Evolutionary conservation across 2,113 vertebrate species (phyloP), one percentile per base, ranked within the genome.

Genomic region (Pelvicachromis taeniatus): DNA sequence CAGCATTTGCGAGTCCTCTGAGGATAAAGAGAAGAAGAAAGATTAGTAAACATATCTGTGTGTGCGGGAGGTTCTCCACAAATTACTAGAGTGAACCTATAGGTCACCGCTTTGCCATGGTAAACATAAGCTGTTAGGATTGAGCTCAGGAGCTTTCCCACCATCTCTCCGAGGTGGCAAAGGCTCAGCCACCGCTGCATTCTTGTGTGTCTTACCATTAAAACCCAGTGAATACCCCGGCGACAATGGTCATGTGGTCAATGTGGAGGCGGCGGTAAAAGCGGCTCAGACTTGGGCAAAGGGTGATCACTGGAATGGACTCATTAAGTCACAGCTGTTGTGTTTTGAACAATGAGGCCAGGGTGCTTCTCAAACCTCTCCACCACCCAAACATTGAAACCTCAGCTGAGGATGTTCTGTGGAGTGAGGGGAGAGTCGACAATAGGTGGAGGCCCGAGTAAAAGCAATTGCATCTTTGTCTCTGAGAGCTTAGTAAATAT

Each of bases 311-410:
- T 89, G 91, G 91, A 95, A 93, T 92, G 83, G 85, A 87, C 93
- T 94, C 91, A 95, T 95, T 94, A 95, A 94, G 89, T 95, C 95
- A 94, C 92, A 94, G 95, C 94, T 95, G 95, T 95, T 94, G 94
- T 93, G 86, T 78, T 75, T 9, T 1, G 91, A 89, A 95, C 95
- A 95, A 95, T 93, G 86, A 89, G 50, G 52, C 63, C 11, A 38
- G 82, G 85, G 78, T 86, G 93, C 87, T 89, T 89, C 91, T 81
- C 80, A 84, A 86, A 86, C 82, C 86, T 81, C 81, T 87, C 63
- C 79, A 86, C 79, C 85, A 89, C 79, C 91, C 85, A 82, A 87
- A 91, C 85, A 90, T 80, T 84, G 55, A 87, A 88, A 68, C 70
- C 77, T 78, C 40, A 56, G 65, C 40, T 82, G 81, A 90, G 55